These are phyloP conservation scores for Balaeniceps rex DNA, from an alignment of 2,113 vertebrate genomes.

Conservation along the genomic window DNA sequence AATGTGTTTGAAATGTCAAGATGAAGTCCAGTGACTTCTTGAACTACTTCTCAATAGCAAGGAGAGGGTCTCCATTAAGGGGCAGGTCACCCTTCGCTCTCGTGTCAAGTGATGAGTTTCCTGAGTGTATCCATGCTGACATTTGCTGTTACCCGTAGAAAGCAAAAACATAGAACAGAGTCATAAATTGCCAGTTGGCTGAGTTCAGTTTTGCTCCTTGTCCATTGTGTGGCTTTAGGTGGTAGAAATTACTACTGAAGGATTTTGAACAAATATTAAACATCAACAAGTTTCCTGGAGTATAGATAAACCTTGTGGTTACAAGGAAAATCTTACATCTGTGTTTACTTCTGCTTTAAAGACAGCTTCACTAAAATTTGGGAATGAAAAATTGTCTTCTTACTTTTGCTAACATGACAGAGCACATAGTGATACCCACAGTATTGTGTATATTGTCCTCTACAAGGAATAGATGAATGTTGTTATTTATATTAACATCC, in stretches of 20 bases:
- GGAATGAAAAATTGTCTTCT: background rate
- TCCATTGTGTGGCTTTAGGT: background rate
- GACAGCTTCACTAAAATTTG: background rate
- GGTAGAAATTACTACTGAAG: background rate
- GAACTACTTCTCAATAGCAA: background rate
- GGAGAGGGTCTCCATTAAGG: background rate
- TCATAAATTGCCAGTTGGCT: slow-evolving; percentile 4
- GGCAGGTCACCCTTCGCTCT: background rate
- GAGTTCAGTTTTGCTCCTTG: background rate
- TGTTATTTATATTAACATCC: background rate
- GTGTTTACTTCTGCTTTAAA: background rate
- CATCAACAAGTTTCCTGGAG: background rate
- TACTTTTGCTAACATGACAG: background rate
- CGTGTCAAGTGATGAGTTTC: slow-evolving; percentile 3
- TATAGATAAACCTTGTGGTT: background rate
- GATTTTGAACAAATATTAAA: slow-evolving; percentile 22
- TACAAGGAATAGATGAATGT: background rate
- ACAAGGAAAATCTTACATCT: background rate
- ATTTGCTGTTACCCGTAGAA: background rate
- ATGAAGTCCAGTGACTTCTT: background rate
- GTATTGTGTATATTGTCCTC: background rate
- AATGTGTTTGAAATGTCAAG: slow-evolving; percentile 27
- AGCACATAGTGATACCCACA: background rate
- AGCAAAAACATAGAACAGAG: background rate
- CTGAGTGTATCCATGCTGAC: background rate